A percentile compares a stretch with the other conserved stretches of the same genome.
These are phyloP conservation scores for Chionis minor DNA, from an alignment of 2,113 vertebrate species.

Conservation along the genomic window DNA sequence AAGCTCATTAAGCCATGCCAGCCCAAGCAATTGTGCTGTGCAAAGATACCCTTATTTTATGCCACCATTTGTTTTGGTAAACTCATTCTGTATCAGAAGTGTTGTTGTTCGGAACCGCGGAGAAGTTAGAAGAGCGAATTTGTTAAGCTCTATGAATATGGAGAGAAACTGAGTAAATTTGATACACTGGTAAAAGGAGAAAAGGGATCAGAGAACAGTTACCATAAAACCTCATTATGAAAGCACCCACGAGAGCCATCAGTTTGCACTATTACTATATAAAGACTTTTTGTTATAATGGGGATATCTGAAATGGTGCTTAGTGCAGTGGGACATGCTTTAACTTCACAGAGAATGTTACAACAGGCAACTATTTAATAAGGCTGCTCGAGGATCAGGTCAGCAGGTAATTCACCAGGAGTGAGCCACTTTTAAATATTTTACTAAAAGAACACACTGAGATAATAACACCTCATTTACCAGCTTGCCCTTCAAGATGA, in stretches of 20 bases:
- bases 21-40: neutral
- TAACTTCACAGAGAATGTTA: conserved; percentile 48
- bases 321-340: conserved; percentile 10
- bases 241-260: conserved; percentile 40
- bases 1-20: neutral
- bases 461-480: conserved; percentile 52
- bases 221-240: conserved; percentile 47
- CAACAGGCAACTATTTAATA: conserved; percentile 62
- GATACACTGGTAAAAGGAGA: neutral
- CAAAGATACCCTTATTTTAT: neutral
- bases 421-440: conserved; percentile 63
- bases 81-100: neutral
- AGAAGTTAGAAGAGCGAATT: neutral
- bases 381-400: conserved; percentile 27
- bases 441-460: conserved; percentile 45
- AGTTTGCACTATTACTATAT: conserved; percentile 11
- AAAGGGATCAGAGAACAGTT: conserved; percentile 43
- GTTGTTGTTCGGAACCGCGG: neutral
- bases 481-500: conserved; percentile 35
- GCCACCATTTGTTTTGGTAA: neutral
- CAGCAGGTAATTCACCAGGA: conserved; percentile 64
- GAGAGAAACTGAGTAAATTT: neutral
- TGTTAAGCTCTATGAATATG: neutral
- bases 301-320: conserved; percentile 45
- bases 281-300: conserved; percentile 57